Conservation (phyloP, 1,140 invertebrate species). For the Cardiocondyla obscurior region DNA sequence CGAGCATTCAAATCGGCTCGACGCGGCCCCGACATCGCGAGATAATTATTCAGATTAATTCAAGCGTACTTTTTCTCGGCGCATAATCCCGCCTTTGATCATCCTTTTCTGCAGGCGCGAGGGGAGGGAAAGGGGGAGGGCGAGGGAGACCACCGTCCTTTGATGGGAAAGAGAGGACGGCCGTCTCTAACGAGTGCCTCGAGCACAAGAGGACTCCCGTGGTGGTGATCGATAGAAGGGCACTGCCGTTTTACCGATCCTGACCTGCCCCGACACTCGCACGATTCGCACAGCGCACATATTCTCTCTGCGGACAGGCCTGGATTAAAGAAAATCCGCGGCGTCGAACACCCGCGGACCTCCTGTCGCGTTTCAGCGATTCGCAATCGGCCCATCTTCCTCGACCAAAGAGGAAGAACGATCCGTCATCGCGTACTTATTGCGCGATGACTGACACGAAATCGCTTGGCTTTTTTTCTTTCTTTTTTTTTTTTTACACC, state of each 20-base stretch:
- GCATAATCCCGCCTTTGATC: conserved; percentile 53
- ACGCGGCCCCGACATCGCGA: conserved; percentile 16
- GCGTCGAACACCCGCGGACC: neutral
- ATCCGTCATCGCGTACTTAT: neutral
- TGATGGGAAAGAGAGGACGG: conserved; percentile 35
- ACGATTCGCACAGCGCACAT: conserved; percentile 35
- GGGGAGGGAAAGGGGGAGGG: too few relatives aligned
- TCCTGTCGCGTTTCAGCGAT: neutral
- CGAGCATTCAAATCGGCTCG: conserved; percentile 41
- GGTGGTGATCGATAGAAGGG: conserved; percentile 64
- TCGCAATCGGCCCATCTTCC: neutral
- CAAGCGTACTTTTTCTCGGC: conserved; percentile 54
- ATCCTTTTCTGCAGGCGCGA: conserved; percentile 29
- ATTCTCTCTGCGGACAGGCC: conserved; percentile 49
- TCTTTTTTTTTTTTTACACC: too few relatives aligned
- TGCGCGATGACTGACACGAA: neutral
- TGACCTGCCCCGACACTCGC: conserved; percentile 68
- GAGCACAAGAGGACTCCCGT: conserved; percentile 34
- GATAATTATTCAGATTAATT: conserved; percentile 58
- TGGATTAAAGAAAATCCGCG: conserved; percentile 32
- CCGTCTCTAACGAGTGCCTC: conserved; percentile 50
- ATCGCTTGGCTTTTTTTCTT: neutral
- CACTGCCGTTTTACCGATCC: conserved; percentile 50
- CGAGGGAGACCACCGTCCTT: neutral
- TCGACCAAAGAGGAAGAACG: neutral